Evolutionary conservation across 2,888 invertebrate genomes (phyloP), one percentile per base, ranked within the genome.

Genomic region (Hemaris fuciformis): DNA sequence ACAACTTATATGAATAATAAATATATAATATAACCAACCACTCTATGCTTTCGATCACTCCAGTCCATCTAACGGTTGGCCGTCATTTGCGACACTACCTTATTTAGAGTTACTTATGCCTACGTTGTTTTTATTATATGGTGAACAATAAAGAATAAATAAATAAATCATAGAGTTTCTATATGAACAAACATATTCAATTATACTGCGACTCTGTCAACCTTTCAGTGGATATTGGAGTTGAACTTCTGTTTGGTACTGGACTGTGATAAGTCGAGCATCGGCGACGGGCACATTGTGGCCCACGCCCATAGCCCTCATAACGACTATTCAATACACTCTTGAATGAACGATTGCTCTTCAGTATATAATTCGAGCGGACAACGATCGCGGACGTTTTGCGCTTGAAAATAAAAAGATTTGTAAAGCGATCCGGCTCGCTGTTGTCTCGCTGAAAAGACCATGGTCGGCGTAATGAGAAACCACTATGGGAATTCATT

Each of bases 321-420:
- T 89, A 90, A 91, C 87, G 86, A 89, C 91, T 88, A 91, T 92
- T 92, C 91, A 92, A 92, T 91, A 85, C 80, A 78, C 79, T 78
- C 79, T 83, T 90, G 89, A 91, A 91, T 91, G 87, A 91, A 86
- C 84, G 88, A 91, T 92, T 91, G 91, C 90, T 90, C 87, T 89
- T 88, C 85, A 86, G 84, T 86, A 80, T 85, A 85, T 86, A 88
- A 89, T 88, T 87, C 84, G 76, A 79, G 83, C 83, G 85, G 85
- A 87, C 87, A 83, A 84, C 79, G 82, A 84, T 87, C 78, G 74
- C 74, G 71, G 74, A 76, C 72, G 76, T 81, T 80, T 84, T 83
- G 82, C 77, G 79, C 73, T 81, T 76, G n/a, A n/a, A 72, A 80
- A 84, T 87, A 87, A 84, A 85, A 88, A 83, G 80, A 72, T 65